These are phyloP conservation scores for Miichthys miiuy DNA, from an alignment of 2,797 vertebrate genomes.

Conservation along the genomic window DNA sequence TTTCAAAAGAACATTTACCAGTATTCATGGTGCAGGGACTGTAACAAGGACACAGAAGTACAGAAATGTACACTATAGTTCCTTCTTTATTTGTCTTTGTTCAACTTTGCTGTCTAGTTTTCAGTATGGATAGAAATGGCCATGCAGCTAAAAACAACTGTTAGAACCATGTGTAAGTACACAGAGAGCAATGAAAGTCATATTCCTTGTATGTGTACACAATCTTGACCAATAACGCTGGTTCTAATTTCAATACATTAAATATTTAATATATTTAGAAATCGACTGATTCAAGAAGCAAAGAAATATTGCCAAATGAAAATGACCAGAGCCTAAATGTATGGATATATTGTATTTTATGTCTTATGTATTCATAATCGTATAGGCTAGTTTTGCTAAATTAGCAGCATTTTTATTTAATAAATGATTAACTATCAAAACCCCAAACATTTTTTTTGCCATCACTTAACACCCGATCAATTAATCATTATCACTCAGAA, in stretches of 20 bases:
- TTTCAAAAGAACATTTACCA: conserved; percentile 9
- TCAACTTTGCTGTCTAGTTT: background rate
- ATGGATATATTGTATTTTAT: background rate
- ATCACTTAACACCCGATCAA: background rate
- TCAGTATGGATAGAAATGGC: no score
- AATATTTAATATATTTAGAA: background rate
- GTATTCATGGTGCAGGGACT: background rate
- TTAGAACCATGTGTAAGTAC: background rate
- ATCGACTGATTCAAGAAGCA: background rate
- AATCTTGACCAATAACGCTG: background rate
- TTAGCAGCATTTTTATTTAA: background rate
- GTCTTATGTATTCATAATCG: background rate
- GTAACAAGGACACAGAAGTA: background rate
- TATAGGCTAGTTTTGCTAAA: background rate
- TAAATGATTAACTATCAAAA: background rate
- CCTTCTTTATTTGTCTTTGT: background rate
- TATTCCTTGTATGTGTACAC: background rate
- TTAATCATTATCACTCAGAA: background rate
- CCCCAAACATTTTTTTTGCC: background rate
- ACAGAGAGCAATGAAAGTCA: background rate
- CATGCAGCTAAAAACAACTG: no score
- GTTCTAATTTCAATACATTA: background rate
- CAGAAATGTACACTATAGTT: background rate
- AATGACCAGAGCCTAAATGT: background rate
- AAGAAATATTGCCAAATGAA: background rate